Percentiles rank a stretch among this genome's conserved stretches.
phyloP scores from a whole-genome alignment of 1,140 invertebrate species.

The Panagrolaimus sp. region DNA sequence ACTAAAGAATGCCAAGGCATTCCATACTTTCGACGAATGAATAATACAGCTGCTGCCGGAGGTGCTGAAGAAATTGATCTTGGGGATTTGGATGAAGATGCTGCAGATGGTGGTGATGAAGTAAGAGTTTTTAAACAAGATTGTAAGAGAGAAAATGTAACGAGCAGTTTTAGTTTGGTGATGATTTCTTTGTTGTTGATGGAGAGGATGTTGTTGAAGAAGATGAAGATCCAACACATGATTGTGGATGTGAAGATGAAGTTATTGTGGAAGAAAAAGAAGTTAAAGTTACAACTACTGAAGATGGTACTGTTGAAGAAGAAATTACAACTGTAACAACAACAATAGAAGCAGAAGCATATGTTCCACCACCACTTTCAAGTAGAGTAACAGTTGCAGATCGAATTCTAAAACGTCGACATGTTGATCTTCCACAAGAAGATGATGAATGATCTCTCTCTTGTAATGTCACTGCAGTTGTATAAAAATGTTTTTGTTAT shows the following conservation, averaged over 20 bases:
- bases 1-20: constrained; percentile 46
- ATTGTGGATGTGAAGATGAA: no score
- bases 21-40: constrained; percentile 16
- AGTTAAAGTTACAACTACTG: not conserved
- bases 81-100: not conserved
- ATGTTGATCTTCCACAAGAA: not conserved
- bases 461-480: no score
- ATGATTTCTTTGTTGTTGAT: constrained; percentile 5
- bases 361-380: not conserved
- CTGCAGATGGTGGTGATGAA: not conserved
- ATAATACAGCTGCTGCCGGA: not conserved
- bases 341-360: no score
- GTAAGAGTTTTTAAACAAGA: no score
- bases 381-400: not conserved
- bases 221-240: no score
- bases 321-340: no score
- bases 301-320: not conserved
- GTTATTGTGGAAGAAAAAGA: no score
- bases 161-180: not conserved
- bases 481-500: constrained; percentile 9
- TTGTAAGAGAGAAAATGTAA: no score
- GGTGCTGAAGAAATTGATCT: constrained; percentile 5
- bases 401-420: constrained; percentile 2
- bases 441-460: constrained; percentile 8
- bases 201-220: no score